These are phyloP conservation scores for Megalopta genalis DNA, from an alignment of 1,140 invertebrate genomes.

Conservation along the genomic window DNA sequence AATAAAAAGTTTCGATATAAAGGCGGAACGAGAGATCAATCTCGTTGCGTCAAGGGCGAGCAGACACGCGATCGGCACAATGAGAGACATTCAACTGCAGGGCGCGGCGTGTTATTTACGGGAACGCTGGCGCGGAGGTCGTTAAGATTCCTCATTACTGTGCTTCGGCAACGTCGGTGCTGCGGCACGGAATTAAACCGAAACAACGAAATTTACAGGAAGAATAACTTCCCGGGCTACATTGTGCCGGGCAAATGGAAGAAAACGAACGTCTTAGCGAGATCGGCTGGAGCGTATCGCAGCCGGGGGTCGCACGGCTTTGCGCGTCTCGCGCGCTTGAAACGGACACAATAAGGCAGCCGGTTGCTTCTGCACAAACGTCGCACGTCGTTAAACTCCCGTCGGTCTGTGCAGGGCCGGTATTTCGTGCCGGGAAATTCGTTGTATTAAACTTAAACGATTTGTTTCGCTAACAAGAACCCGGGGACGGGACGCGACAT, in stretches of 20 bases:
- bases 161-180: neutral
- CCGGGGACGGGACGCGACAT: slow-evolving; percentile 6
- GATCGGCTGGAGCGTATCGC: slow-evolving; percentile 24
- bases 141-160: slow-evolving; percentile 32
- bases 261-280: slow-evolving; percentile 25
- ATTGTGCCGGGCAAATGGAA: slow-evolving; percentile 6
- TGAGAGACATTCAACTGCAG: neutral
- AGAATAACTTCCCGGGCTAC: slow-evolving; percentile 12
- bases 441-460: slow-evolving; percentile 14
- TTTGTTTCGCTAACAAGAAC: slow-evolving; percentile 1
- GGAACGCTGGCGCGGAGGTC: neutral
- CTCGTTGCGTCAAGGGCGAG: neutral
- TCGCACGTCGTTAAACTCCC: slow-evolving; percentile 59
- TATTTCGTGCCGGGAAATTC: slow-evolving; percentile 1
- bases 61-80: neutral
- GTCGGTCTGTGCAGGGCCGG: neutral
- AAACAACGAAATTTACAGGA: slow-evolving; percentile 35
- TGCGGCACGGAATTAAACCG: slow-evolving; percentile 18
- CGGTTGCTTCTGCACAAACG: slow-evolving; percentile 53
- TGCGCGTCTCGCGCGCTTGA: neutral
- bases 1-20: too few species aligned
- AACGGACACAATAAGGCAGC: slow-evolving; percentile 36
- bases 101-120: neutral
- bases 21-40: too few species aligned
- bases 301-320: neutral